Conservation (phyloP, 2,888 invertebrate species). For the Drosophila affinis region DNA sequence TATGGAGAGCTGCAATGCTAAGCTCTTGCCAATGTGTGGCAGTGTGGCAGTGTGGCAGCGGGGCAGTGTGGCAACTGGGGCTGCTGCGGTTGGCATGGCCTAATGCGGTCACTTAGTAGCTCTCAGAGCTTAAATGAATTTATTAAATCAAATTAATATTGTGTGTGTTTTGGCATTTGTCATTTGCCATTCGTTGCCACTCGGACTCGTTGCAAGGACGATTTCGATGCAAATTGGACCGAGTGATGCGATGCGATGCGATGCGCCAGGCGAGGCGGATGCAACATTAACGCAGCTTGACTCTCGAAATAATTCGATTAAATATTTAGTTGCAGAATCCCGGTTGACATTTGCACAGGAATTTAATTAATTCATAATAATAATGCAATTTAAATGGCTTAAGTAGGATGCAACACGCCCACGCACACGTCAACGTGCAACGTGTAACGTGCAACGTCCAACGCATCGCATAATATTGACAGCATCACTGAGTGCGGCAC, state of each 20-base stretch:
- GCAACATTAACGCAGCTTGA: constrained; percentile 37
- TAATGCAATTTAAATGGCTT: constrained; percentile 51
- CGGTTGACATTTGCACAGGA: constrained; percentile 23
- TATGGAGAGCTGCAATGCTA: constrained; percentile 28
- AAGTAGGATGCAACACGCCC: constrained; percentile 9
- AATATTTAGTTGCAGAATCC: constrained; percentile 25
- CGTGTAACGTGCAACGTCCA: no score
- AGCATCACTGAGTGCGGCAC: constrained; percentile 3
- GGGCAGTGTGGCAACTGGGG: constrained; percentile 1
- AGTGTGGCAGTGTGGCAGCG: not conserved
- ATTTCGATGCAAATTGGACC: constrained; percentile 7
- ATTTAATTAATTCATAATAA: constrained; percentile 50
- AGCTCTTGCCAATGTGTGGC: not conserved
- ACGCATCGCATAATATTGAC: constrained; percentile 18
- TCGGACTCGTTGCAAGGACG: not conserved
- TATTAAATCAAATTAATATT: constrained; percentile 44
- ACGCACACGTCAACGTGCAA: not conserved
- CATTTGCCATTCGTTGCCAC: constrained; percentile 8
- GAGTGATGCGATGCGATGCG: constrained; percentile 13
- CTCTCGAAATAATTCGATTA: constrained; percentile 39
- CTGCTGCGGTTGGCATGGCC: constrained; percentile 15
- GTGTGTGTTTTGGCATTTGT: constrained; percentile 7
- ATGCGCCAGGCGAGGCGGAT: constrained; percentile 2
- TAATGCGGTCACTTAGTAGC: constrained; percentile 26
- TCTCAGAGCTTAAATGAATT: constrained; percentile 25